Percentiles rank a stretch among this genome's conserved stretches.
These are phyloP conservation scores for Rhyacophila evoluta DNA, from an alignment of 2,888 invertebrate genomes.

Conservation along the genomic window DNA sequence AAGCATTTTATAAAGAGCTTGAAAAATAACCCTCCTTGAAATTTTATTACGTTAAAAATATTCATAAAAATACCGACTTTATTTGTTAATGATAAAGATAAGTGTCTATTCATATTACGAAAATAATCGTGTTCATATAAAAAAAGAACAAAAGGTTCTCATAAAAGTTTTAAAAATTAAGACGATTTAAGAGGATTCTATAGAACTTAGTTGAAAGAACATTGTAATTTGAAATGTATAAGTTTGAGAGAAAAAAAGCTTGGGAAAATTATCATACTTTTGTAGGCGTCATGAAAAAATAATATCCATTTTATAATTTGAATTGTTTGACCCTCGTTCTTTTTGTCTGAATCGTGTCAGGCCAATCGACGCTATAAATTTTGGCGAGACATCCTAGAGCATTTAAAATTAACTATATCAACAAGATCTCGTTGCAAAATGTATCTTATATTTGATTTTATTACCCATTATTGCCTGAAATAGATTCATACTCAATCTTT, in stretches of 20 bases:
- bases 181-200: neutral
- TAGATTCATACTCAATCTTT: too few species aligned
- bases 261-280: neutral
- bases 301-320: slow-evolving; percentile 39
- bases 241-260: neutral
- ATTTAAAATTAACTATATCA: too few species aligned
- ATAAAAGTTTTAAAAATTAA: neutral
- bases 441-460: too few species aligned
- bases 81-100: too few species aligned
- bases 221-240: slow-evolving; percentile 4
- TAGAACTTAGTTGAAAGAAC: neutral
- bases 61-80: too few species aligned
- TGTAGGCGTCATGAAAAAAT: slow-evolving; percentile 25
- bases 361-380: neutral
- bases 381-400: neutral
- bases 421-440: too few species aligned
- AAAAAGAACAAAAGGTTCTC: neutral
- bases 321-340: slow-evolving; percentile 8
- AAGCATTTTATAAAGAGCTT: too few species aligned
- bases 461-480: too few species aligned
- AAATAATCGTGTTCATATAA: too few species aligned
- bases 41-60: too few species aligned
- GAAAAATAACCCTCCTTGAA: too few species aligned
- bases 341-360: neutral
- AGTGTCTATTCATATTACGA: too few species aligned